Base-by-base conservation (phyloP, 53 echinoderm and acorn worm species). In the Paracentrotus lividus region DNA sequence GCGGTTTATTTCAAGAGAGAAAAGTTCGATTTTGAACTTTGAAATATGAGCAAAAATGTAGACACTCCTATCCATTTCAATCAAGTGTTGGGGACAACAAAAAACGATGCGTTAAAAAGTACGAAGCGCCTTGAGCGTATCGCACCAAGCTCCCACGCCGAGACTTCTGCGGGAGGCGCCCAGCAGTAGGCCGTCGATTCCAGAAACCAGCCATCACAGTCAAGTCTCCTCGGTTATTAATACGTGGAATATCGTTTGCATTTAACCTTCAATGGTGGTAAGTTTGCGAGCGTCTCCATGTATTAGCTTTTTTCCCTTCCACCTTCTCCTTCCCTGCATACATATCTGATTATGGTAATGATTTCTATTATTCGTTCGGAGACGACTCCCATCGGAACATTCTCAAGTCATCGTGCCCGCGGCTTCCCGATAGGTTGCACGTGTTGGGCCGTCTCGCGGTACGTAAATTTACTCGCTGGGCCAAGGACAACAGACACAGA, bases 371-470 rank as follows among this genome's bases (percentile, higher is more conserved):
- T 72, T 38, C 72, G 20, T 38, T 58, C 21, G 57, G 90, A 66
- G 45, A 66, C 14, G 65, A n/a, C n/a, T n/a, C 90, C 43, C 33
- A n/a, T 36, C 90, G 64, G 90, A 90, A 90, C 90, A 66, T 90
- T 90, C 66, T 31, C 4, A 66, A n/a, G 90, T 66, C 90, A 90
- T 90, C 90, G 24, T 24, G 90, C 90, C 90, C 64, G 66, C 90
- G 66, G 91, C 76, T 49, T 42, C 49, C 77, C 91, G 91, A 76
- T 91, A 55, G 91, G 12, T 24, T 56, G 91, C 91, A 91, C 91
- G 91, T 91, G 52, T 32, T 36, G 31, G n/a, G 4, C 64, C 40
- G 49, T 91, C 91, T 49, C 38, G 72, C 36, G 4, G 76, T 16
- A 75, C 51, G 91, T 75, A 91, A 91, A 91, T 20, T 36, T 31